A percentile compares a stretch with the other conserved stretches of the same genome.
Conservation (phyloP, 2,797 vertebrate species). For the Mus spretus region DNA sequence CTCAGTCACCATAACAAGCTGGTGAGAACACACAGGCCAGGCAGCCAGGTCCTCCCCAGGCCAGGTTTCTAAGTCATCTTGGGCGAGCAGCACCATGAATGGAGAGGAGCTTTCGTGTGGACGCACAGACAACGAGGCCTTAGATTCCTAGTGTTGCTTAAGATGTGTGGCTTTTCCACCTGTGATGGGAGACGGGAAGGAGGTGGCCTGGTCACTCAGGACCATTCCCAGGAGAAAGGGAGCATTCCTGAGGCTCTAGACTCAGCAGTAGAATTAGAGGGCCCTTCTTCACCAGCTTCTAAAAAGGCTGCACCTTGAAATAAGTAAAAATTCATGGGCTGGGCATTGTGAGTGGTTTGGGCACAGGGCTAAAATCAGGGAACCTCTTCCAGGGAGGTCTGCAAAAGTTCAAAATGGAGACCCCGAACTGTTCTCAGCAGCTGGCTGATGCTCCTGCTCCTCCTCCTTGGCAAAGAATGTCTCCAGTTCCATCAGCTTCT, state of each 20-base stretch:
- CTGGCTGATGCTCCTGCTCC: slow-evolving; percentile 77
- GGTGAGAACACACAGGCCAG: slow-evolving; percentile 76
- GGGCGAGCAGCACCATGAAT: slow-evolving; percentile 86
- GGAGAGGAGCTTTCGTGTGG: slow-evolving; percentile 80
- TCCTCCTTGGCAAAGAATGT: slow-evolving; percentile 92
- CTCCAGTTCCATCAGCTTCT: slow-evolving; percentile 96
- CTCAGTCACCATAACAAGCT: slow-evolving; percentile 75
- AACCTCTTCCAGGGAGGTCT: slow-evolving; percentile 62
- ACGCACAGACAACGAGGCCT: slow-evolving; percentile 84
- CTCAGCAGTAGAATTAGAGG: slow-evolving; percentile 82
- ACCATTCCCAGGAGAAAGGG: slow-evolving; percentile 78
- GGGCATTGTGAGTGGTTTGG: slow-evolving; percentile 72
- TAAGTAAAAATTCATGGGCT: slow-evolving; percentile 79
- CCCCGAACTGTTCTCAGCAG: slow-evolving; percentile 73
- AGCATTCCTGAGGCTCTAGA: slow-evolving; percentile 79
- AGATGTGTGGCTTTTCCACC: slow-evolving; percentile 75
- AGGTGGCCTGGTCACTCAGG: slow-evolving; percentile 32
- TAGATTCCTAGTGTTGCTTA: slow-evolving; percentile 83
- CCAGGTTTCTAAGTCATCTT: slow-evolving; percentile 67
- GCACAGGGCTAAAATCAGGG: slow-evolving; percentile 59
- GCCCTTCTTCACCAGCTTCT: slow-evolving; percentile 77
- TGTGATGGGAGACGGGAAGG: slow-evolving; percentile 68
- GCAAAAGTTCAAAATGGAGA: slow-evolving; percentile 58
- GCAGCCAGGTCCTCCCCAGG: slow-evolving; percentile 47
- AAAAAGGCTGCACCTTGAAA: slow-evolving; percentile 82